Percentiles rank a stretch among this genome's conserved stretches.
phyloP scores from a whole-genome alignment of 2,113 vertebrate species.

The Donacobius atricapilla region DNA sequence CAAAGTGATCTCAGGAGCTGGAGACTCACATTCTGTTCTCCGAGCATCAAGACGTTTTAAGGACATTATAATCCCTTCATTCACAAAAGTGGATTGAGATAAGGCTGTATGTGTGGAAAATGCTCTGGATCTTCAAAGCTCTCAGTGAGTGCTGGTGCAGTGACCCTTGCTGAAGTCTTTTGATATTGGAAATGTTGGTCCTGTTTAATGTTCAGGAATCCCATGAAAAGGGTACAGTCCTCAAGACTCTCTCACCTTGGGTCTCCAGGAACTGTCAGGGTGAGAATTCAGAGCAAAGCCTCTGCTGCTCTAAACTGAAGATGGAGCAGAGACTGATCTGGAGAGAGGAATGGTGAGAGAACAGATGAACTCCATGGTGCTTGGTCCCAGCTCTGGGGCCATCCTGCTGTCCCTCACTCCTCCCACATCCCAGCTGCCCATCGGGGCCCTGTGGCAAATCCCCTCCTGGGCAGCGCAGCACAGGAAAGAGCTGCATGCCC shows the following conservation, averaged over 20 bases:
- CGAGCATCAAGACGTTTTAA: not conserved
- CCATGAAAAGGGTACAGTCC: not conserved
- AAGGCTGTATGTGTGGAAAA: not conserved
- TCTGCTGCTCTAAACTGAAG: not conserved
- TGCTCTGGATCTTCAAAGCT: not conserved
- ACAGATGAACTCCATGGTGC: not conserved
- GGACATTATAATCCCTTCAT: not conserved
- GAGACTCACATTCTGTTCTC: not conserved
- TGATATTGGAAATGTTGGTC: not conserved
- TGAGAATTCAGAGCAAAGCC: not conserved
- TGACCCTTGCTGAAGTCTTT: not conserved
- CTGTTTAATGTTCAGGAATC: not conserved
- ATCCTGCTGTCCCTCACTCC: not conserved
- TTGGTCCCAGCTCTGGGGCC: not conserved
- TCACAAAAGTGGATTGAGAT: not conserved
- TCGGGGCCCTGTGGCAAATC: accelerated
- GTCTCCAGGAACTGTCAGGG: not conserved
- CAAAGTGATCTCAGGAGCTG: not conserved
- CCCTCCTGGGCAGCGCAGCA: not conserved
- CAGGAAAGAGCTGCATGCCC: not conserved
- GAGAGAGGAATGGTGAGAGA: not conserved
- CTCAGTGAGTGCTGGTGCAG: not conserved
- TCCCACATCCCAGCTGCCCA: not conserved
- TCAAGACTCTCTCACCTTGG: not conserved
- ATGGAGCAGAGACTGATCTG: not conserved